Evolutionary conservation across 2,113 vertebrate genomes (phyloP).

Genomic region (Daphoenositta chrysoptera): DNA sequence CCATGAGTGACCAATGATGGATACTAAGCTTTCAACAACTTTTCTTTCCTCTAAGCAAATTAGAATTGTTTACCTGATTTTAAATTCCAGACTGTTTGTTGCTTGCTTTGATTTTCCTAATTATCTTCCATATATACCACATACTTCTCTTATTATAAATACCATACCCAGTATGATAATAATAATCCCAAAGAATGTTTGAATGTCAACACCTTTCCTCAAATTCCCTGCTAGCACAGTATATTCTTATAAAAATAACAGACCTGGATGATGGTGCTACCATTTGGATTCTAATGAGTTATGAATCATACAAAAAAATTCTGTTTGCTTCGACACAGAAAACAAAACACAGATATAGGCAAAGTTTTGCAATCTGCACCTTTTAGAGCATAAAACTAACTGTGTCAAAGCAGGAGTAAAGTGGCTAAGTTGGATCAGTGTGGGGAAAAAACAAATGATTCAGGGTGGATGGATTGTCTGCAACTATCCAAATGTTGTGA

Average conservation of each 20-base stretch:
- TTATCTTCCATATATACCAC: background rate
- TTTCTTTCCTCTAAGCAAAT: background rate
- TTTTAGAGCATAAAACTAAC: background rate
- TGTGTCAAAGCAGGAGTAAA: background rate
- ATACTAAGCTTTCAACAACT: background rate
- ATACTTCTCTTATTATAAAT: background rate
- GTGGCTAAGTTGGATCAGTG: background rate
- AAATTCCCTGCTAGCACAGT: background rate
- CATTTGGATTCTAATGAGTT: background rate
- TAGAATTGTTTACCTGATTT: background rate
- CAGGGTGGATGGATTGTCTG: background rate
- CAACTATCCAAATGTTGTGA: background rate
- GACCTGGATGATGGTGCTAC: background rate
- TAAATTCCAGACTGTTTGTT: background rate
- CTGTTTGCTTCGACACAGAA: background rate
- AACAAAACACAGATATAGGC: background rate
- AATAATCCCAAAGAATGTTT: background rate
- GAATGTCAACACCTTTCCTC: background rate
- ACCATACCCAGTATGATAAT: fast-evolving
- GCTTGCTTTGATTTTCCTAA: background rate
- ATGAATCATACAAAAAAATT: background rate
- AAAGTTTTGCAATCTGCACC: background rate
- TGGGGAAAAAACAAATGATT: background rate
- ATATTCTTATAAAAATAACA: background rate
- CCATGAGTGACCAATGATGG: background rate